Conservation (phyloP, 2,797 vertebrate species). For the Hydrolagus colliei region DNA sequence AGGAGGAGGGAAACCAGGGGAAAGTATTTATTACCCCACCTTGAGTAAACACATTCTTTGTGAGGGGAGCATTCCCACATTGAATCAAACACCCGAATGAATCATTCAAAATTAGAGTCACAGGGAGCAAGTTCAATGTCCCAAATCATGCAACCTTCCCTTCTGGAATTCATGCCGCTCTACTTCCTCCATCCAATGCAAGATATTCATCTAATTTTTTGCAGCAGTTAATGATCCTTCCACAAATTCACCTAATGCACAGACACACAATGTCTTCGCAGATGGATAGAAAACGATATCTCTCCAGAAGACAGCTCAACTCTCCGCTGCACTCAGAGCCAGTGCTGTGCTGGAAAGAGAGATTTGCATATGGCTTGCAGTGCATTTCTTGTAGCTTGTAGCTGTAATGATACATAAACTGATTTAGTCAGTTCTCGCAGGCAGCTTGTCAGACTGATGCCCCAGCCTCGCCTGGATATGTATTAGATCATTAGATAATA, state of each 20-base stretch:
- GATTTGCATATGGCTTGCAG: slow-evolving; percentile 66
- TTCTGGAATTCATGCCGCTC: neutral
- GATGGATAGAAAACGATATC: neutral
- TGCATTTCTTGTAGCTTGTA: slow-evolving; percentile 60
- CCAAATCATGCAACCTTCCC: neutral
- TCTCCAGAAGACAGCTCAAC: neutral
- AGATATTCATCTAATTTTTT: neutral
- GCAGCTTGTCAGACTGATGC: slow-evolving; percentile 64
- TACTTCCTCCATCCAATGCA: no score
- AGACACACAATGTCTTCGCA: neutral
- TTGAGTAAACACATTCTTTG: no score
- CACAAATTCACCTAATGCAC: neutral
- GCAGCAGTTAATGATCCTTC: neutral
- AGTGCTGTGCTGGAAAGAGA: neutral
- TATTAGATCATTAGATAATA: slow-evolving; percentile 77
- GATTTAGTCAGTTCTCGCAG: slow-evolving; percentile 68
- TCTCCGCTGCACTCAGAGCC: neutral
- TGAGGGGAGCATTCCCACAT: no score
- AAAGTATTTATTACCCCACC: no score
- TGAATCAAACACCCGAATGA: neutral
- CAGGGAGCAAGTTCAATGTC: neutral
- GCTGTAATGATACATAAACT: slow-evolving; percentile 67
- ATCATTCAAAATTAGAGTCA: neutral
- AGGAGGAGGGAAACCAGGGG: no score
- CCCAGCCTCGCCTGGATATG: slow-evolving; percentile 64